phyloP scores from a whole-genome alignment of 1,140 invertebrate species.

The Geopemphigus sp. region DNA sequence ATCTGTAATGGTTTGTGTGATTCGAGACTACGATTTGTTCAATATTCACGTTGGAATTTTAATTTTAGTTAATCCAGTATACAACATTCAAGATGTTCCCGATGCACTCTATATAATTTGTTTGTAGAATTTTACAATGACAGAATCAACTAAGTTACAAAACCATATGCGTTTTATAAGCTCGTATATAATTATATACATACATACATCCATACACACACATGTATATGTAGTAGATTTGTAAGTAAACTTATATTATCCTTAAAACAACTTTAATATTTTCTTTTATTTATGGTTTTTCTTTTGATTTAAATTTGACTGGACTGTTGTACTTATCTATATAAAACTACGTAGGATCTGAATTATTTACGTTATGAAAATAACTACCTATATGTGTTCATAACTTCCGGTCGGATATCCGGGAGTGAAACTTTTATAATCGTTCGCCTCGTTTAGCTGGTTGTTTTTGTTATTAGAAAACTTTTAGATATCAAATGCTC shows the following conservation, averaged over 20 bases:
- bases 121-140: no score
- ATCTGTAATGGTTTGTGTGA: no score
- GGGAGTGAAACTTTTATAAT: constrained; percentile 5
- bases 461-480: constrained; percentile 30
- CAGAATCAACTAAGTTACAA: no score
- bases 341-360: neutral
- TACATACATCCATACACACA: no score
- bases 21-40: no score
- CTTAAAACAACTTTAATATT: neutral
- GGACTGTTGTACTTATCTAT: neutral
- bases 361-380: neutral
- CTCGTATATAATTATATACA: no score
- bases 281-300: constrained; percentile 19
- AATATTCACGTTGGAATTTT: no score
- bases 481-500: constrained; percentile 1
- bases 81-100: no score
- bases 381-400: neutral
- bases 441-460: neutral
- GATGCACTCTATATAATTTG: no score
- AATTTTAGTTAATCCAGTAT: no score
- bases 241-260: neutral
- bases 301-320: neutral
- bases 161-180: no score
- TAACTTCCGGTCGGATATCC: neutral
- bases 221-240: no score